These are phyloP conservation scores for Takifugu flavidus DNA, from an alignment of 2,113 vertebrate genomes.

Conservation along the genomic window DNA sequence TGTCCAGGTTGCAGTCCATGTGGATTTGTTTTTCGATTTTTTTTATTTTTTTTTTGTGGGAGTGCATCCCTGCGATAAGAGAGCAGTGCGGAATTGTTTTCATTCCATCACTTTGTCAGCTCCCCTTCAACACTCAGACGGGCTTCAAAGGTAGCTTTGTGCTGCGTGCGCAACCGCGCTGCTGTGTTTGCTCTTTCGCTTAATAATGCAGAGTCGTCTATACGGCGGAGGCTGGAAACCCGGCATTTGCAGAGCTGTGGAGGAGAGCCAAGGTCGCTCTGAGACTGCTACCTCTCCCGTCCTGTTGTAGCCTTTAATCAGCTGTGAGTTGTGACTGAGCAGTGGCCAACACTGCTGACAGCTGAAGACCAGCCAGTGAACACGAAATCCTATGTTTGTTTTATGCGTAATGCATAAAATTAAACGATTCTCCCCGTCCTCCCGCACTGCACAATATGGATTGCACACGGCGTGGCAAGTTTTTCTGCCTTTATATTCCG, in stretches of 20 bases:
- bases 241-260: constrained; percentile 7
- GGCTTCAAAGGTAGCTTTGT: constrained; percentile 50
- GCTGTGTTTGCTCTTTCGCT: constrained; percentile 53
- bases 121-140: constrained; percentile 23
- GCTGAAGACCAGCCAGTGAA: constrained; percentile 21
- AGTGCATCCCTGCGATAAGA: constrained; percentile 28
- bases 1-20: constrained; percentile 4
- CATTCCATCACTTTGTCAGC: constrained; percentile 33
- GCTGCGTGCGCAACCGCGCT: constrained; percentile 10
- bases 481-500: constrained; percentile 1
- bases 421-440: constrained; percentile 29
- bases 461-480: constrained; percentile 5
- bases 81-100: constrained; percentile 32
- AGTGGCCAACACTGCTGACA: constrained; percentile 32
- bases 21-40: constrained; percentile 1
- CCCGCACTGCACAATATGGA: constrained; percentile 24
- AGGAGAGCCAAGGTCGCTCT: constrained; percentile 25
- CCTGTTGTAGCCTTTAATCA: constrained; percentile 21
- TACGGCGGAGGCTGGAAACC: constrained; percentile 5
- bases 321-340: constrained; percentile 21
- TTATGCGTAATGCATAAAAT: constrained; percentile 34
- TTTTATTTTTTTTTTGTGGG: constrained; percentile 6
- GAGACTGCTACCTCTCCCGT: constrained; percentile 15
- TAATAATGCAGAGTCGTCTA: constrained; percentile 30
- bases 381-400: constrained; percentile 14